Conservation (phyloP, 2,797 vertebrate species). For the Intellagama lesueurii region DNA sequence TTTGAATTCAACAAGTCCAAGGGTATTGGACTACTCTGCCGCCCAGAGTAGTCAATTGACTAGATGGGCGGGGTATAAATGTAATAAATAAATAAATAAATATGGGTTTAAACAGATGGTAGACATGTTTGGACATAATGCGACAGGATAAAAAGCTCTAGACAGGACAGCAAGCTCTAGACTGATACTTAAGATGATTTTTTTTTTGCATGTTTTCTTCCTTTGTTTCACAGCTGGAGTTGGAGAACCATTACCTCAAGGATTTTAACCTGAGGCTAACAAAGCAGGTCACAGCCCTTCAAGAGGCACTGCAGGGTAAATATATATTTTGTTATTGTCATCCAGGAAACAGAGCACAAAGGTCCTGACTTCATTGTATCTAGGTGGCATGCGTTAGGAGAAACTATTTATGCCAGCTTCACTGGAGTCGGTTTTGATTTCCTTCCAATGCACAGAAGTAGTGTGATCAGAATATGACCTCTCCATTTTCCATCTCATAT, state of each 20-base stretch:
- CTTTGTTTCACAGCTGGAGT: slow-evolving; percentile 86
- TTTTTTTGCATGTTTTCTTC: slow-evolving; percentile 42
- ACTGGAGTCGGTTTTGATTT: slow-evolving; percentile 22
- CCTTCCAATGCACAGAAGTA: not conserved
- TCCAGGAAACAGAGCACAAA: not conserved
- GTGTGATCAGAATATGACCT: not conserved
- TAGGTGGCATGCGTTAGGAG: slow-evolving; percentile 2
- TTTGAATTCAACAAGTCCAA: not conserved
- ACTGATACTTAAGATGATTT: not conserved
- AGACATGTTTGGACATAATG: too few relatives aligned
- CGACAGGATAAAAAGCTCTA: not conserved
- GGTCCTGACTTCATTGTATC: slow-evolving; percentile 39
- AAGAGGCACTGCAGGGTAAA: slow-evolving; percentile 88
- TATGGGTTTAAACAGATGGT: not conserved
- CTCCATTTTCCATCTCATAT: not conserved
- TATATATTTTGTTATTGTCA: slow-evolving; percentile 45
- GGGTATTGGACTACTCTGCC: too few relatives aligned
- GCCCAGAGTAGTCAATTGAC: too few relatives aligned
- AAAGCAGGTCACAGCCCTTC: slow-evolving; percentile 87
- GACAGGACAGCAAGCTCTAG: not conserved
- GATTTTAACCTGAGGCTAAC: slow-evolving; percentile 85
- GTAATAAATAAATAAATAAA: too few relatives aligned
- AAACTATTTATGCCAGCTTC: slow-evolving; percentile 25
- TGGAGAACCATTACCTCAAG: slow-evolving; percentile 92
- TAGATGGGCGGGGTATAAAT: too few relatives aligned